Percentiles rank a stretch among this genome's conserved stretches.
These are phyloP conservation scores for Heptranchias perlo DNA, from an alignment of 2,113 vertebrate genomes.

Conservation along the genomic window DNA sequence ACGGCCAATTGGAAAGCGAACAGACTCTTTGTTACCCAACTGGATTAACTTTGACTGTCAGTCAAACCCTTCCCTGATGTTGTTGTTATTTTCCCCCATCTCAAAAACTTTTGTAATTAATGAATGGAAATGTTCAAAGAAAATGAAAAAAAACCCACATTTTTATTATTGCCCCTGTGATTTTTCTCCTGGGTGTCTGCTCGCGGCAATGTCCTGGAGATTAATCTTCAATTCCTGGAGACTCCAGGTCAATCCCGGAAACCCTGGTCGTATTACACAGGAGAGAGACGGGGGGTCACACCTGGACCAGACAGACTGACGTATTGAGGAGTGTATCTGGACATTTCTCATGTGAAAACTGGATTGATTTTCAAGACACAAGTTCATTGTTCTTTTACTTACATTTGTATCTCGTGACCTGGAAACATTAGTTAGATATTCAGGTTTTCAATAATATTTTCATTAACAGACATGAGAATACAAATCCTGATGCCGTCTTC, in stretches of 20 bases:
- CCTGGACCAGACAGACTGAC: neutral
- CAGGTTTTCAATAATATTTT: neutral
- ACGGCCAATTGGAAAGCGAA: too few species aligned
- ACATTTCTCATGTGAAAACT: neutral
- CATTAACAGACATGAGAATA: too few species aligned
- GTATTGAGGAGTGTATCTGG: neutral
- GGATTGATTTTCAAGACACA: neutral
- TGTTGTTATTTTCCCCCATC: too few species aligned
- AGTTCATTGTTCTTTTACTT: neutral
- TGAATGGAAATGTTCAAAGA: neutral
- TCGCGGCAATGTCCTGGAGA: neutral
- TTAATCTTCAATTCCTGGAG: neutral
- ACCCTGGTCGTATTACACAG: neutral
- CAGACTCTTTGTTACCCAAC: neutral
- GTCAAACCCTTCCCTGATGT: neutral
- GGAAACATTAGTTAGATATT: neutral
- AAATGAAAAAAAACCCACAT: too few species aligned
- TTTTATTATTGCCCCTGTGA: neutral
- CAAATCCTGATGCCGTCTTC: neutral
- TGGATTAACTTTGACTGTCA: neutral
- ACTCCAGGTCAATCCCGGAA: neutral
- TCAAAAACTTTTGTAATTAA: neutral
- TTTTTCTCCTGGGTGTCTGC: neutral
- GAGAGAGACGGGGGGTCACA: neutral
- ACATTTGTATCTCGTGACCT: neutral